A percentile compares a stretch with the other conserved stretches of the same genome.
Evolutionary conservation across 2,888 invertebrate species (phyloP).

Genomic region (Anticlea derivata): DNA sequence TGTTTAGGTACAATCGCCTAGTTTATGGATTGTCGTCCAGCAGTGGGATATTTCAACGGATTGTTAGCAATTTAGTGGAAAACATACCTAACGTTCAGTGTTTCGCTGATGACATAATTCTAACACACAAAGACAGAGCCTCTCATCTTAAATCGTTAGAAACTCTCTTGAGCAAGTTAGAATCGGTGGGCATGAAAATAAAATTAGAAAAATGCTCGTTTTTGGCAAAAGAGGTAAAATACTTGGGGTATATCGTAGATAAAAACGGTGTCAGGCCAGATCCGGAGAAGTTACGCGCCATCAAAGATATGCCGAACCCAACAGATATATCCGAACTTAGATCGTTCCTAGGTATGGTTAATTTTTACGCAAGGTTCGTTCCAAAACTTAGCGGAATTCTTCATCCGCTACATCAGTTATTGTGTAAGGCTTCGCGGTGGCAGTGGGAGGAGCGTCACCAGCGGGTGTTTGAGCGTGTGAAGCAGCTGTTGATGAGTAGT

Average conservation of each 20-base stretch:
- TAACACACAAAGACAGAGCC: too few species aligned
- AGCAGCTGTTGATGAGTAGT: too few species aligned
- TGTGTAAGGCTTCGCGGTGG: slow-evolving; percentile 27
- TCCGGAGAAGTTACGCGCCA: slow-evolving; percentile 18
- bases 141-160: slow-evolving; percentile 11
- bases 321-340: slow-evolving; percentile 21
- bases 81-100: too few species aligned
- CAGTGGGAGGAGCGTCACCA: too few species aligned
- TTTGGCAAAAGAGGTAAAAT: slow-evolving; percentile 17
- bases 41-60: too few species aligned
- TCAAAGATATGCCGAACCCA: slow-evolving; percentile 19
- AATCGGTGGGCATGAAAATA: slow-evolving; percentile 19
- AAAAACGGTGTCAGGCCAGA: slow-evolving; percentile 18
- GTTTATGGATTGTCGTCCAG: too few species aligned
- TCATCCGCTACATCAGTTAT: slow-evolving; percentile 21
- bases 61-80: too few species aligned
- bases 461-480: too few species aligned
- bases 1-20: too few species aligned
- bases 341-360: slow-evolving; percentile 29
- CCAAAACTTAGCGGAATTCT: slow-evolving; percentile 24
- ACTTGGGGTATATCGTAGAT: slow-evolving; percentile 23
- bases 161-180: slow-evolving; percentile 2
- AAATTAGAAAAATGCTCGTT: slow-evolving; percentile 25
- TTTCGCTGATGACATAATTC: too few species aligned
- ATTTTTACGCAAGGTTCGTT: slow-evolving; percentile 31